Evolutionary conservation across 2,888 invertebrate genomes (phyloP), one percentile per base, ranked within the genome.

Genomic region (Pterostichus niger): DNA sequence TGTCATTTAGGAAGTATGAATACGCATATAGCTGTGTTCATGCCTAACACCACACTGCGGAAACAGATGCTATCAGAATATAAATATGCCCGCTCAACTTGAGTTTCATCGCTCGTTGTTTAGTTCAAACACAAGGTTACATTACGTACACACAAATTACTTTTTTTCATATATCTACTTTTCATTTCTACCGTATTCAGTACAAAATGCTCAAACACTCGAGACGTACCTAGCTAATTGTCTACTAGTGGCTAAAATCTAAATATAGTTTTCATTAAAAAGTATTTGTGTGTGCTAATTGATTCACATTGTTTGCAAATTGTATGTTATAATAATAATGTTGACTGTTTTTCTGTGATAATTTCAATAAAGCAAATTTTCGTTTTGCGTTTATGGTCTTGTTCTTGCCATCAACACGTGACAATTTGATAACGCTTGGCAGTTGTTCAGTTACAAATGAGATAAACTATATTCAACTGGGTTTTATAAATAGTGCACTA

Each of bases 21-120:
- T 40, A 7, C 40, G 40, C 5, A 7, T 9, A 6, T 5, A 9
- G 40, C 40, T 40, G 5, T 40, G 40, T 40, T 40, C 40, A 40
- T 40, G 40, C 5, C 40, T 7, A 9, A 40, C 40, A 24, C 24
- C 24, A 24, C 3, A 40, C 40, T 40, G 40, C 75, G 75, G 75
- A 75, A 75, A 75, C 75, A 75, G 75, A 75, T 75, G 24, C 6
- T 49, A 75, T 75, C 71, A 52, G 33, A 75, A 75, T 75, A 31
- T 52, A 75, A 75, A 49, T 75, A 49, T 33, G 40, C 24, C 49
- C 49, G 75, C 59, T 59, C n/a, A 49, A 49, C 49, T n/a, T n/a
- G 1, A 10, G n/a, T 49, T 49, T n/a, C 49, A 49, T 31, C 31
- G 24, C 17, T 68, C 15, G 33, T n/a, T 15, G 61, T 61, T 68